These are phyloP conservation scores for Linnaemya vulpina DNA, from an alignment of 2,888 invertebrate species.

Conservation along the genomic window DNA sequence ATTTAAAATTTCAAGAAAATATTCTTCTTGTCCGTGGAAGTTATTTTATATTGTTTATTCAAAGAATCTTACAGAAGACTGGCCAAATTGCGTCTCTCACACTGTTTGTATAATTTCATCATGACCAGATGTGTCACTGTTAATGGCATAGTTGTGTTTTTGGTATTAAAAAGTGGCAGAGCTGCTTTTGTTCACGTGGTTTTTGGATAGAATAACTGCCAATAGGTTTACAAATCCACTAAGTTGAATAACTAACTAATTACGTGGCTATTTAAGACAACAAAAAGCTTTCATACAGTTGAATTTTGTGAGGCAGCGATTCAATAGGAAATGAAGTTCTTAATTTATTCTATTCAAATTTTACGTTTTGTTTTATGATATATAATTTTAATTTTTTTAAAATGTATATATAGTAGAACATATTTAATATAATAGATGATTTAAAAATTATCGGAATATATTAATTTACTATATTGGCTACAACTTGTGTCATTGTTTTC, in stretches of 20 bases:
- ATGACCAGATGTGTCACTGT: slow-evolving; percentile 28
- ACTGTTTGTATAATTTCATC: slow-evolving; percentile 2
- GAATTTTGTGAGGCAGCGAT: too few species aligned
- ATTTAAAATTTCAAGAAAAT: slow-evolving; percentile 72
- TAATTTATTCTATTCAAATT: too few species aligned
- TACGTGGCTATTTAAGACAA: not conserved
- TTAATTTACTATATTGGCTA: not conserved
- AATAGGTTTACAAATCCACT: not conserved
- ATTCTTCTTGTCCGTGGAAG: slow-evolving; percentile 44
- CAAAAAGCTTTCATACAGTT: not conserved
- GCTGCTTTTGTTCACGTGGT: not conserved
- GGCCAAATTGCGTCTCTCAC: slow-evolving; percentile 36
- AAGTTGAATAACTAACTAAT: not conserved
- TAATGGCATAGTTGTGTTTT: slow-evolving; percentile 11
- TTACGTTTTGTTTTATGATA: too few species aligned
- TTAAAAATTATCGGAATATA: not conserved
- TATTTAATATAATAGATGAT: not conserved
- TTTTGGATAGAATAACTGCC: not conserved
- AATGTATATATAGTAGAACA: too few species aligned
- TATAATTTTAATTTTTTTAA: too few species aligned
- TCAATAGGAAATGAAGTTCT: too few species aligned
- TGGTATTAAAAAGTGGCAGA: not conserved
- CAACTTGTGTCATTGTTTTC: not conserved
- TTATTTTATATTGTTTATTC: slow-evolving; percentile 63
- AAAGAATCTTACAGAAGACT: slow-evolving; percentile 66